These are phyloP conservation scores for Cremastobaeus sp. DNA, from an alignment of 2,888 invertebrate species.

Conservation along the genomic window DNA sequence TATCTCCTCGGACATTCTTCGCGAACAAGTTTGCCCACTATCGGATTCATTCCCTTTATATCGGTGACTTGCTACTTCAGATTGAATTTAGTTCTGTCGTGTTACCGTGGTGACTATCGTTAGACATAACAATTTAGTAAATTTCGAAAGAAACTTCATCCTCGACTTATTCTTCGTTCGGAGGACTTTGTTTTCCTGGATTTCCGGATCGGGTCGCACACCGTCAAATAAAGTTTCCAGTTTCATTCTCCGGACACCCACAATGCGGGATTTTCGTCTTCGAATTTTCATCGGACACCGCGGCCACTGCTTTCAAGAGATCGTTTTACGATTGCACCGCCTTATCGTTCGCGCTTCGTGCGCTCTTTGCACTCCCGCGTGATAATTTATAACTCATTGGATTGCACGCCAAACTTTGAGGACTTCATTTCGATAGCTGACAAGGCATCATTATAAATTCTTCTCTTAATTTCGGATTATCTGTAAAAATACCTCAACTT, in stretches of 20 bases:
- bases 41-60: conserved; percentile 48
- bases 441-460: conserved; percentile 48
- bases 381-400: conserved; percentile 57
- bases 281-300: conserved; percentile 52
- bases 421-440: conserved; percentile 21
- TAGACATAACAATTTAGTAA: conserved; percentile 65
- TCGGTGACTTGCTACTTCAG: conserved; percentile 59
- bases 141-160: conserved; percentile 59
- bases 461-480: conserved; percentile 20
- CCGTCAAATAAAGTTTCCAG: conserved; percentile 54
- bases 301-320: conserved; percentile 47
- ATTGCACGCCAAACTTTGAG: conserved; percentile 38
- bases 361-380: conserved; percentile 27
- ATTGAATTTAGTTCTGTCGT: conserved; percentile 65
- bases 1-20: conserved; percentile 39
- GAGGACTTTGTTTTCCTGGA: conserved; percentile 53
- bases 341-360: conserved; percentile 48
- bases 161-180: conserved; percentile 49
- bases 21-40: conserved; percentile 45
- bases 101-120: conserved; percentile 57
- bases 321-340: conserved; percentile 55
- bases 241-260: conserved; percentile 38
- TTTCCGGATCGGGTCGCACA: conserved; percentile 52
- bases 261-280: conserved; percentile 52
- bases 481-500: neutral